Conservation (phyloP, 2,888 invertebrate genomes). For the Synanthedon andrenaeformis region DNA sequence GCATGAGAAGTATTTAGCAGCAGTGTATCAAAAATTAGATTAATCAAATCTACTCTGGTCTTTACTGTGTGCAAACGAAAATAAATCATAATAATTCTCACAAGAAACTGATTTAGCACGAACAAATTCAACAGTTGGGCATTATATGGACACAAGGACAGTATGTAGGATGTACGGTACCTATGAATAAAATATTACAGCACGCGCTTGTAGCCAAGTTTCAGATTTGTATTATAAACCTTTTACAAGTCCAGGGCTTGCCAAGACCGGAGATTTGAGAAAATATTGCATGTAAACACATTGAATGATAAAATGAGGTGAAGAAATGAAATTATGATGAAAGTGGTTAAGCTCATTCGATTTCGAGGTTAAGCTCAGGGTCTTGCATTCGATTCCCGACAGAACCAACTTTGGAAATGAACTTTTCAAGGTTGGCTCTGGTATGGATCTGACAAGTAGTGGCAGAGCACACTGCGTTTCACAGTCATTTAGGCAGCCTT, state of each 20-base stretch:
- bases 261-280: neutral
- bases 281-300: neutral
- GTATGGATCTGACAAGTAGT: no score
- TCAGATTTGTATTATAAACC: constrained; percentile 12
- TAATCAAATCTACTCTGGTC: neutral
- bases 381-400: no score
- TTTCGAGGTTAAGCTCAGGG: no score
- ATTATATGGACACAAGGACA: neutral
- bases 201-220: constrained; percentile 20
- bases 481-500: no score
- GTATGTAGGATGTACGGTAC: constrained; percentile 20
- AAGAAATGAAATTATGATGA: neutral
- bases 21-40: neutral
- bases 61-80: neutral
- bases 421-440: no score
- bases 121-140: neutral
- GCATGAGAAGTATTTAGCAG: neutral
- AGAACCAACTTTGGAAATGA: neutral
- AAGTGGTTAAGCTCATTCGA: no score
- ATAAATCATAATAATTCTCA: neutral
- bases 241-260: constrained; percentile 6
- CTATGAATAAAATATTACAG: constrained; percentile 49
- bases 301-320: neutral
- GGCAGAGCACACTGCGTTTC: no score
- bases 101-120: neutral